A percentile compares a stretch with the other conserved stretches of the same genome.
Evolutionary conservation across 2,888 invertebrate species (phyloP).

Genomic region (Cryptus viduatorius): DNA sequence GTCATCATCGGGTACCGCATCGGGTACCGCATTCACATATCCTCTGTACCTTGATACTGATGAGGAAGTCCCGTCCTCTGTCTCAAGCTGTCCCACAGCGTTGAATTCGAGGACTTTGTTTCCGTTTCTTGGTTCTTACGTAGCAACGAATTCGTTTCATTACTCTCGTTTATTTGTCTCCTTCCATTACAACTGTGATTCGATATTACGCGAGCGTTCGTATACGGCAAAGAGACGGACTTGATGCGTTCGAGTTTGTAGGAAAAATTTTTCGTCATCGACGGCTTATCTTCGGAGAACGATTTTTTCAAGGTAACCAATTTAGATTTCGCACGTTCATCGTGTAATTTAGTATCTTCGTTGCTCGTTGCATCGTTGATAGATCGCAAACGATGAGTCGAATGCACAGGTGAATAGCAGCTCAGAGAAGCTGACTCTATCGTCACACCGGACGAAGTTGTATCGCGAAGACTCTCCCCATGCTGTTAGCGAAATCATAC

Average conservation of each 20-base stretch:
- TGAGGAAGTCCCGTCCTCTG: conserved; percentile 80
- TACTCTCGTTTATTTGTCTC: conserved; percentile 71
- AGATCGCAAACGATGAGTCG: conserved; percentile 75
- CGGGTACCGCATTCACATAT: conserved; percentile 74
- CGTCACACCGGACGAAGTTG: conserved; percentile 73
- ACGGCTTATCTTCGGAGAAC: conserved; percentile 73
- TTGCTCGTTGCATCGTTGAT: conserved; percentile 73
- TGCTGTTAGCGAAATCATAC: conserved; percentile 88
- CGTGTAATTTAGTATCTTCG: conserved; percentile 74
- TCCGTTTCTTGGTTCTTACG: conserved; percentile 72
- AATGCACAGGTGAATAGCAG: conserved; percentile 75
- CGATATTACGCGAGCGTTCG: conserved; percentile 70
- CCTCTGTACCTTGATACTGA: conserved; percentile 84
- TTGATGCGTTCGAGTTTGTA: conserved; percentile 79
- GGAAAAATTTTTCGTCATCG: conserved; percentile 70
- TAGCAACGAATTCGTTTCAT: conserved; percentile 73
- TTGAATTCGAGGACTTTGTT: conserved; percentile 76
- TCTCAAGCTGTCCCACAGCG: conserved; percentile 81
- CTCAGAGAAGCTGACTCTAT: conserved; percentile 76
- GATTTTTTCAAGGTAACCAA: conserved; percentile 74
- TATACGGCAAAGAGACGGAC: conserved; percentile 79
- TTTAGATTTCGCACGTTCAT: conserved; percentile 71
- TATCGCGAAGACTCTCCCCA: conserved; percentile 84
- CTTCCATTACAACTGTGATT: conserved; percentile 57
- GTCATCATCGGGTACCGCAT: conserved; percentile 12